Conservation (phyloP, 1,140 invertebrate species). For the Trialeurodes vaporariorum region DNA sequence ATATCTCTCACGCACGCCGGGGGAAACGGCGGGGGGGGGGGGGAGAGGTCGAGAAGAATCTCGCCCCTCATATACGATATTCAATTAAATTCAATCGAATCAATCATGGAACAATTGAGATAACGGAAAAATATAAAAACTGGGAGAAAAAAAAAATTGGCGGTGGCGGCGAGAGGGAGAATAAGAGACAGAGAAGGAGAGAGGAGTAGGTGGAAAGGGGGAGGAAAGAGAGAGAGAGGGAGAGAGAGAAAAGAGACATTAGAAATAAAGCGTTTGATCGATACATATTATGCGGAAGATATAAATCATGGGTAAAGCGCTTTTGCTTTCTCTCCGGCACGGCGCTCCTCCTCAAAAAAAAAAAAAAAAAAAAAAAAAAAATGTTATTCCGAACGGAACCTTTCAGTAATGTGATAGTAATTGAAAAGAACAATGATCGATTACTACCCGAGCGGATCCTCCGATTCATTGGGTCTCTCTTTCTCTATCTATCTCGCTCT, state of each 20-base stretch:
- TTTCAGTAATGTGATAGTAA: background rate
- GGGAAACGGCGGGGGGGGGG: too few relatives aligned
- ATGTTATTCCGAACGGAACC: background rate
- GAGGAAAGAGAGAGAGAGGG: too few relatives aligned
- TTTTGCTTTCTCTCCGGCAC: background rate
- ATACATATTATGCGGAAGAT: background rate
- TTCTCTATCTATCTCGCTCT: background rate
- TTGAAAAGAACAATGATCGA: background rate
- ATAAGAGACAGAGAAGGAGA: too few relatives aligned
- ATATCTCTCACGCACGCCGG: too few relatives aligned
- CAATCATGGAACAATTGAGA: background rate
- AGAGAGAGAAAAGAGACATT: background rate
- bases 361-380: too few relatives aligned
- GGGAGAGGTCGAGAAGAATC: too few relatives aligned
- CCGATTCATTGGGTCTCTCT: background rate
- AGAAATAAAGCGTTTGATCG: background rate
- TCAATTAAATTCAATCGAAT: constrained; percentile 1
- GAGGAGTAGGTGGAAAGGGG: too few relatives aligned
- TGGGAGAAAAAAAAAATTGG: too few relatives aligned
- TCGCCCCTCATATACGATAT: too few relatives aligned
- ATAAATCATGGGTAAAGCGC: background rate
- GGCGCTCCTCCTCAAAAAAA: background rate
- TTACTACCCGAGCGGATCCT: background rate
- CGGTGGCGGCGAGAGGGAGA: too few relatives aligned
- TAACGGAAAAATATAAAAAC: constrained; percentile 1